phyloP scores from a whole-genome alignment of 2,888 invertebrate species.

The Pterobdella sp. region DNA sequence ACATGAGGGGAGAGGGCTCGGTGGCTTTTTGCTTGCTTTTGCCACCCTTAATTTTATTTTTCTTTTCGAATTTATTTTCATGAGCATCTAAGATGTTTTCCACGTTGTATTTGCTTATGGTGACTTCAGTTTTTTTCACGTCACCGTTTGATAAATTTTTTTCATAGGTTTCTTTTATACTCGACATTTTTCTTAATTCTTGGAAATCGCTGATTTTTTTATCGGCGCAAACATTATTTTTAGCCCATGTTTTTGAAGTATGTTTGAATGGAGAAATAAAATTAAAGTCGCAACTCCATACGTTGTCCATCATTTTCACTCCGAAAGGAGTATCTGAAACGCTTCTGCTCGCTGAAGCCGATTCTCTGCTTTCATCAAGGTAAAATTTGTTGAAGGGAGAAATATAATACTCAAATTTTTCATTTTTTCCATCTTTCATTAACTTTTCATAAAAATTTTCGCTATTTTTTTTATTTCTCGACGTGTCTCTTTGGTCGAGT shows the following conservation, averaged over 20 bases:
- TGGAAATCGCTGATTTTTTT: neutral
- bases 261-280: neutral
- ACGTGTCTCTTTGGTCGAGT: neutral
- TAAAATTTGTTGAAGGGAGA: neutral
- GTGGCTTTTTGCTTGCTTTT: neutral
- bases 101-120: neutral
- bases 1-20: neutral
- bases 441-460: neutral
- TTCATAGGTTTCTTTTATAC: no score
- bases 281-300: neutral
- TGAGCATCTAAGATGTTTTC: neutral
- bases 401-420: neutral
- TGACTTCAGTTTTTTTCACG: neutral
- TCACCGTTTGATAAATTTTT: neutral
- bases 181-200: no score
- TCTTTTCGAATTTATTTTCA: neutral
- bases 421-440: neutral
- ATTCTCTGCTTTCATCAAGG: neutral
- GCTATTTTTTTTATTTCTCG: neutral
- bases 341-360: no score
- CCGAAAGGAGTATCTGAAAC: no score
- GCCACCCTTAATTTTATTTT: neutral
- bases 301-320: conserved; percentile 4
- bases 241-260: neutral
- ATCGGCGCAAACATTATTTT: neutral